These are phyloP conservation scores for Deroptyus accipitrinus DNA, from an alignment of 2,113 vertebrate genomes.

Conservation along the genomic window DNA sequence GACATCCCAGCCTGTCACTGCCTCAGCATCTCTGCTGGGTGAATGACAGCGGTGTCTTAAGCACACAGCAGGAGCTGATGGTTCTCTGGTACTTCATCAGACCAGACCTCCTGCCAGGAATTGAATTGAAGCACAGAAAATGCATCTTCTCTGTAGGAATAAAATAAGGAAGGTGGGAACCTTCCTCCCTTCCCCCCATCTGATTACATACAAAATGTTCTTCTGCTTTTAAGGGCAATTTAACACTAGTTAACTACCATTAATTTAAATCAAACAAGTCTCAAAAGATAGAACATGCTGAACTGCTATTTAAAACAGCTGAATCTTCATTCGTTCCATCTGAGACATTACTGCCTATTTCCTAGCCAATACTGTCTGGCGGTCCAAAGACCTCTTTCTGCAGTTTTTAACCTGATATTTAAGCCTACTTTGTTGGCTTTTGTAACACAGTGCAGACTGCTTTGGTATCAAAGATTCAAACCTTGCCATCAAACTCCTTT, in stretches of 20 bases:
- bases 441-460: not conserved
- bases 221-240: constrained; percentile 49
- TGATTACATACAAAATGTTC: not conserved
- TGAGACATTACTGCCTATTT: not conserved
- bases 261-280: constrained; percentile 55
- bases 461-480: not conserved
- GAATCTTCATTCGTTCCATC: not conserved
- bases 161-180: not conserved
- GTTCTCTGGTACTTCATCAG: not conserved
- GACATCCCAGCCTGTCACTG: not conserved
- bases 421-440: not conserved
- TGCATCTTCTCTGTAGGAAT: not conserved
- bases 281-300: not conserved
- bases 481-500: not conserved
- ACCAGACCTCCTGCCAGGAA: not conserved
- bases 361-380: not conserved
- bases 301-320: constrained; percentile 19
- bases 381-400: not conserved
- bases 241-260: constrained; percentile 4
- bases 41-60: not conserved
- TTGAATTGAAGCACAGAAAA: not conserved
- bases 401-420: not conserved
- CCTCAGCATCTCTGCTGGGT: not conserved
- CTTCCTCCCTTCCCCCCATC: not conserved
- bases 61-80: not conserved